Evolutionary conservation across 2,888 invertebrate species (phyloP), one percentile per base, ranked within the genome.

Genomic region (Lordiphosa andalusiaca): DNA sequence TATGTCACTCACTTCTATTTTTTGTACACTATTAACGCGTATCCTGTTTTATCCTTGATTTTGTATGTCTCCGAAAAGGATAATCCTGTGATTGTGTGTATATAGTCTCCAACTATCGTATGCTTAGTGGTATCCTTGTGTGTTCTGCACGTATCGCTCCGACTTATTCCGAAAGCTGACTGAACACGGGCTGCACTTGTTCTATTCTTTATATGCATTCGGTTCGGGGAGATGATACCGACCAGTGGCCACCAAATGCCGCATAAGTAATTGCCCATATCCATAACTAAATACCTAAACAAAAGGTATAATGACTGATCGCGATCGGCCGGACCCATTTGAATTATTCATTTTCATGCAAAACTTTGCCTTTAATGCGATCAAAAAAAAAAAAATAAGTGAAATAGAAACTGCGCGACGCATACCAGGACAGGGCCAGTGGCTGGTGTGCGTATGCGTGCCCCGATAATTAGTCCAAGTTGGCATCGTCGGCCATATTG

Each of bases 311-410:
- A 75, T 62, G 69, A 54, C 57, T 66, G 36, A 36, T 44, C 30
- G 55, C 10, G 12, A 38, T 47, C 53, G 16, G 30, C 25, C 44
- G 16, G 55, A 44, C 42, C 9, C 50, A 23, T 35, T 35, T 77
- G 82, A 81, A 77, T 77, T 57, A 77, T 77, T 73, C 84, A 77
- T 62, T 53, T 39, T 42, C 25, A 77, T 81, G 84, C 78, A 57
- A 64, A 66, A 53, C 16, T 7, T 46, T 39, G 9, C 19, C 39
- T 62, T 54, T 53, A 57, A 64, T 40, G 39, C 19, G 25, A 39
- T 60, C 19, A 19, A 42, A 72, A 52, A 23, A 19, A 42, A 72
- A 52, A 23, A 23, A 23, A 23, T 6, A 23, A 23, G 23, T 48
- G 39, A 56, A 62, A 59, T 40, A 53, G 53, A 74, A 73, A 73